Conservation (phyloP, 2,113 vertebrate genomes). For the Pitta sordida region DNA sequence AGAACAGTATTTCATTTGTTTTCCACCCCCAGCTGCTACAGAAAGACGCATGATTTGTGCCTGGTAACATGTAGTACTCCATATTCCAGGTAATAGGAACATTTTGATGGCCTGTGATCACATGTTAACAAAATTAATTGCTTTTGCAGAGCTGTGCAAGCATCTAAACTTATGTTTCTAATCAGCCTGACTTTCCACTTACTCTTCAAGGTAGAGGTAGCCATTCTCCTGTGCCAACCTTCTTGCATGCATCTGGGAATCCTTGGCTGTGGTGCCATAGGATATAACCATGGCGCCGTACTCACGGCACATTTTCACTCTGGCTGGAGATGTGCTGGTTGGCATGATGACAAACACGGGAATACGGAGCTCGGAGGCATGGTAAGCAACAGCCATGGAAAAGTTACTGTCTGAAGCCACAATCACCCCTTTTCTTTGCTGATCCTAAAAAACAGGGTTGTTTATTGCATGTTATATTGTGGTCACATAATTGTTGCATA, state of each 20-base stretch:
- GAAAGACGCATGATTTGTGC: not conserved
- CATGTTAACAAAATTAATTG: not conserved
- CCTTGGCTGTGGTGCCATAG: conserved; percentile 74
- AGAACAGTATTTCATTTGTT: not conserved
- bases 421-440: conserved; percentile 89
- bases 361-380: conserved; percentile 79
- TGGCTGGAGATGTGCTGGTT: conserved; percentile 67
- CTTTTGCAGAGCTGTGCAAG: not conserved
- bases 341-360: conserved; percentile 86
- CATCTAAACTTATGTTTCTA: not conserved
- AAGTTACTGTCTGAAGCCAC: conserved; percentile 86
- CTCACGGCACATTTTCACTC: conserved; percentile 83
- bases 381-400: conserved; percentile 86
- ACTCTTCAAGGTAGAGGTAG: conserved; percentile 89
- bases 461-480: not conserved
- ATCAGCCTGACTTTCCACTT: conserved; percentile 44
- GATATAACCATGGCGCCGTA: conserved; percentile 87
- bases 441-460: conserved; percentile 70
- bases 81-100: not conserved
- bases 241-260: conserved; percentile 80
- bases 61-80: not conserved
- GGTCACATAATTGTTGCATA: not conserved
- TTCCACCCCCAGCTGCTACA: not conserved
- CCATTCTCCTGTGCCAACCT: conserved; percentile 82
- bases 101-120: not conserved